Conservation (phyloP, 1,140 invertebrate genomes). For the Drosophila jambulina region DNA sequence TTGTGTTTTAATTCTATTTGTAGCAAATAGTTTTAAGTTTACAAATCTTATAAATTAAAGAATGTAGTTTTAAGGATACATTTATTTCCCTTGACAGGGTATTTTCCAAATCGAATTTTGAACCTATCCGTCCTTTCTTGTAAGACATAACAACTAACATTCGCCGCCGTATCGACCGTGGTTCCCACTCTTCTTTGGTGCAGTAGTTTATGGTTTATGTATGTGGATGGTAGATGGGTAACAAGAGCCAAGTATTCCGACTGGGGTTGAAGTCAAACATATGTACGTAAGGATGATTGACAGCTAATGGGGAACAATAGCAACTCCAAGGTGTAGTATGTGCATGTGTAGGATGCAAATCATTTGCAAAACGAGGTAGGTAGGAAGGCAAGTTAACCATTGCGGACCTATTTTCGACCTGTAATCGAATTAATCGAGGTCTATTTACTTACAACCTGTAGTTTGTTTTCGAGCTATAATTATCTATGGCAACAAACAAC, state of each 20-base stretch:
- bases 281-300: conserved; percentile 50
- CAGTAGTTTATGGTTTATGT: conserved; percentile 21
- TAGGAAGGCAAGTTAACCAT: conserved; percentile 36
- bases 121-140: conserved; percentile 11
- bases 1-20: background rate
- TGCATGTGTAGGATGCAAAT: conserved; percentile 43
- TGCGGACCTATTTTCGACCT: conserved; percentile 43
- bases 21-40: too few relatives aligned
- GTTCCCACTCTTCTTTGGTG: conserved; percentile 11
- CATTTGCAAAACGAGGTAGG: conserved; percentile 38
- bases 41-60: background rate
- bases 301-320: conserved; percentile 47
- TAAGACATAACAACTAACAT: conserved; percentile 35
- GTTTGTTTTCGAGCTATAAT: conserved; percentile 41
- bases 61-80: background rate
- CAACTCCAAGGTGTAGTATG: conserved; percentile 32
- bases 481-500: conserved; percentile 33
- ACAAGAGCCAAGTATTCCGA: conserved; percentile 33
- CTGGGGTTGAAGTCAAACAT: conserved; percentile 46
- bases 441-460: conserved; percentile 44
- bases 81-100: background rate
- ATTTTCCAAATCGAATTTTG: conserved; percentile 6
- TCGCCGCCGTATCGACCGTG: conserved; percentile 40
- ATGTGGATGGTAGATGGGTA: conserved; percentile 25
- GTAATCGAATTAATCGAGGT: conserved; percentile 50